Conservation (phyloP, 2,888 invertebrate genomes). For the Amphipyra berbera region DNA sequence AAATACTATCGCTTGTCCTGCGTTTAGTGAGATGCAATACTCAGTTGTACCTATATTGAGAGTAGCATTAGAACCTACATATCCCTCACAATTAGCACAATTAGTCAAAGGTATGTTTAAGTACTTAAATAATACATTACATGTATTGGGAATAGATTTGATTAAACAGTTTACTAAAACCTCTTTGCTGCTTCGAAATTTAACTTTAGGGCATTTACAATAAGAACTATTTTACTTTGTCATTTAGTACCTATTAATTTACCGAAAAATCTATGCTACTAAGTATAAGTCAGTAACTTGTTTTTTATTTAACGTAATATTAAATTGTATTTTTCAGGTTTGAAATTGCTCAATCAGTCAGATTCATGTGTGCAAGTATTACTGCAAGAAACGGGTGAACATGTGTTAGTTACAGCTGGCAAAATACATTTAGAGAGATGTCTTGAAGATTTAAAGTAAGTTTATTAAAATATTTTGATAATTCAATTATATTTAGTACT, state of each 20-base stretch:
- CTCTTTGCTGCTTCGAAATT: not conserved
- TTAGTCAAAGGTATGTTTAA: slow-evolving; percentile 89
- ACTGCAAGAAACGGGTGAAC: slow-evolving; percentile 98
- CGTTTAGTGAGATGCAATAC: slow-evolving; percentile 95
- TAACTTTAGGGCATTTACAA: not conserved
- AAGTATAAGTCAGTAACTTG: not conserved
- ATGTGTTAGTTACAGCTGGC: slow-evolving; percentile 98
- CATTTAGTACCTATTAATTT: too few species aligned
- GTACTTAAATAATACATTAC: too few species aligned
- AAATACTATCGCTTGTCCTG: slow-evolving; percentile 94
- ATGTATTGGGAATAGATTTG: not conserved
- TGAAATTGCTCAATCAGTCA: slow-evolving; percentile 97
- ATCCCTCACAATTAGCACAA: slow-evolving; percentile 94
- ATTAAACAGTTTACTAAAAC: too few species aligned
- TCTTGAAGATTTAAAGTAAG: slow-evolving; percentile 95
- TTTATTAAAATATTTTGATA: slow-evolving; percentile 10
- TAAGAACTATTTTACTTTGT: slow-evolving; percentile 2
- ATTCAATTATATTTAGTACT: not conserved
- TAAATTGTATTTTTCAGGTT: slow-evolving; percentile 82
- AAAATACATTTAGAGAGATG: slow-evolving; percentile 99
- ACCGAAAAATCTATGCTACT: too few species aligned
- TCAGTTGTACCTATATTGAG: slow-evolving; percentile 96
- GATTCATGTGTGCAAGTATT: slow-evolving; percentile 98
- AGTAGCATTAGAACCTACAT: slow-evolving; percentile 97
- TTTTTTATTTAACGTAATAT: not conserved